A percentile compares a stretch with the other conserved stretches of the same genome.
Conservation (phyloP, 2,888 invertebrate species). For the Leptura quadrifasciata region DNA sequence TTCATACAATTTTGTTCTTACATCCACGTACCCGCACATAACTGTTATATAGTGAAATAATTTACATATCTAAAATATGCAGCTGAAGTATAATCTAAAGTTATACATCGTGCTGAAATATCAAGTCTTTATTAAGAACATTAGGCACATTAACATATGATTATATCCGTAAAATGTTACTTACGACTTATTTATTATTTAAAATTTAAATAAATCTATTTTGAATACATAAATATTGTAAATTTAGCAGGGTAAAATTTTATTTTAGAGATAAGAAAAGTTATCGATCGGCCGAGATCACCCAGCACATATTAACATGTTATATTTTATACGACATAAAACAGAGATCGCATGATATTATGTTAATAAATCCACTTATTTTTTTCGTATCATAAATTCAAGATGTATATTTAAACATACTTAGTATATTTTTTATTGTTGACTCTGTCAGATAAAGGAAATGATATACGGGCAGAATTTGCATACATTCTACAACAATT, state of each 20-base stretch:
- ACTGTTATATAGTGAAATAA: neutral
- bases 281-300: neutral
- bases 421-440: neutral
- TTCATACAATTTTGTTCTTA: too few species aligned
- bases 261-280: neutral
- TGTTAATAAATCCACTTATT: neutral
- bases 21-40: neutral
- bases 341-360: neutral
- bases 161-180: slow-evolving; percentile 1
- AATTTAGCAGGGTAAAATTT: neutral
- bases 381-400: neutral
- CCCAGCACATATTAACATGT: neutral
- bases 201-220: slow-evolving; percentile 1
- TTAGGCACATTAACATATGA: neutral
- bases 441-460: neutral
- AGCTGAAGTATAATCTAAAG: neutral
- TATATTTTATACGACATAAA: neutral
- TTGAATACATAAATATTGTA: neutral
- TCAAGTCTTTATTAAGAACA: neutral
- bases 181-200: neutral
- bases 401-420: neutral
- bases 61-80: neutral
- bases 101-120: slow-evolving; percentile 2
- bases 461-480: neutral
- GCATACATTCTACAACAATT: neutral